Evolutionary conservation across 1,140 invertebrate genomes (phyloP).

Genomic region (Maniola jurtina): DNA sequence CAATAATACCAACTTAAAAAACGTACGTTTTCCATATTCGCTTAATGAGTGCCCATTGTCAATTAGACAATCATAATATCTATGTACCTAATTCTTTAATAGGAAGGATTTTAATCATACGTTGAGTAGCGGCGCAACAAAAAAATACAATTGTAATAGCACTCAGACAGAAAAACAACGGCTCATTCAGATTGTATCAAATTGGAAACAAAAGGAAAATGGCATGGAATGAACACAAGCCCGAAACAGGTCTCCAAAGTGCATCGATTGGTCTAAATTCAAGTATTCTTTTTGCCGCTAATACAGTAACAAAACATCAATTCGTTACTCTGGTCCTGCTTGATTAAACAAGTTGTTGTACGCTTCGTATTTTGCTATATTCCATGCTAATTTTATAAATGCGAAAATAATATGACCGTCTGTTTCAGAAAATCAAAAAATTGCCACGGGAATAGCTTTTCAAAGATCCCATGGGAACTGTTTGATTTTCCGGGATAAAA

Average conservation of each 20-base stretch:
- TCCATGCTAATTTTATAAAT: background rate
- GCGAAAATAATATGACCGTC: too few species aligned
- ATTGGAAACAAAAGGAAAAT: constrained; percentile 60
- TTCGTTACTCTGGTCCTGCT: background rate
- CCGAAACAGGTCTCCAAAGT: constrained; percentile 56
- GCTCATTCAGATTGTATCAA: constrained; percentile 48
- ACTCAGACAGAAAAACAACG: constrained; percentile 60
- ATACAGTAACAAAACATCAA: constrained; percentile 50
- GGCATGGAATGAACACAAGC: constrained; percentile 52
- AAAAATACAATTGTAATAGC: constrained; percentile 45
- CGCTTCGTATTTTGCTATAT: too few species aligned
- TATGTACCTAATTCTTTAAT: constrained; percentile 33
- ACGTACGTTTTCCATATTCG: background rate
- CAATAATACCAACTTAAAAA: background rate
- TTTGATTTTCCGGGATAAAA: too few species aligned
- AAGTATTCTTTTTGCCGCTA: constrained; percentile 53
- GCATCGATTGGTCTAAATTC: constrained; percentile 60
- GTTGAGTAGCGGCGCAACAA: constrained; percentile 38
- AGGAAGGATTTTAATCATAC: constrained; percentile 38
- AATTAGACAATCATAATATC: constrained; percentile 22
- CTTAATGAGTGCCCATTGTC: constrained; percentile 15
- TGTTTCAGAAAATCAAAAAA: too few species aligned
- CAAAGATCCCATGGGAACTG: too few species aligned
- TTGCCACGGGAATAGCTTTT: too few species aligned
- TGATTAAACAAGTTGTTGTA: background rate